Evolutionary conservation across 37 sponge, comb jelly and placozoan genomes (phyloP).

Genomic region (Ianthella basta): DNA sequence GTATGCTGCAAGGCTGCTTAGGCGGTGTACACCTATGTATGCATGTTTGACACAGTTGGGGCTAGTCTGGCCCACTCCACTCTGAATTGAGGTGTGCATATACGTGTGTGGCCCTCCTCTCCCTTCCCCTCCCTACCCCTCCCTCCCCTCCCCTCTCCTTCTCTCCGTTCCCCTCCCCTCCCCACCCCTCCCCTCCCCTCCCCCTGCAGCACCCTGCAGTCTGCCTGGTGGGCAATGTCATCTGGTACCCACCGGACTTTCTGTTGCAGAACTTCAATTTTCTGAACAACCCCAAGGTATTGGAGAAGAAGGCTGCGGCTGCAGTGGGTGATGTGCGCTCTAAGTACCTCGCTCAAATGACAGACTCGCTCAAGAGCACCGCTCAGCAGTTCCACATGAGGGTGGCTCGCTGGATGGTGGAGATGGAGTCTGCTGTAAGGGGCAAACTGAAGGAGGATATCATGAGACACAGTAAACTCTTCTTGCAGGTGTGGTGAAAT

Average conservation of each 20-base stretch:
- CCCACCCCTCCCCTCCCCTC: neutral
- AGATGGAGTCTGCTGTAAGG: conserved; percentile 75
- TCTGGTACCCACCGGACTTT: conserved; percentile 84
- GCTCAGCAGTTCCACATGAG: conserved; percentile 71
- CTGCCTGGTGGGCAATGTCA: conserved; percentile 77
- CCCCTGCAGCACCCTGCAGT: conserved; percentile 74
- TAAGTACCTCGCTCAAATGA: conserved; percentile 56
- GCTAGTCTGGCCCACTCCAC: neutral
- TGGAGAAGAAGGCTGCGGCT: conserved; percentile 84
- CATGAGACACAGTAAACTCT: neutral
- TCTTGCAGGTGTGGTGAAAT: neutral
- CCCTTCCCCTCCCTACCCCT: too few relatives aligned
- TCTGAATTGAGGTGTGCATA: neutral
- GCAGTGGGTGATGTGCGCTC: conserved; percentile 32
- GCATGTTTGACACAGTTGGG: neutral
- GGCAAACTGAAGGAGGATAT: conserved; percentile 18
- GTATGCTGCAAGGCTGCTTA: neutral
- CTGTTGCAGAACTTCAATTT: conserved; percentile 53
- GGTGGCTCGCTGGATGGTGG: conserved; percentile 82
- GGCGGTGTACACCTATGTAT: neutral
- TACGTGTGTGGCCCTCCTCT: neutral
- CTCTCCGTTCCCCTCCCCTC: neutral
- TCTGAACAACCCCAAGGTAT: conserved; percentile 48
- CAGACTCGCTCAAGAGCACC: conserved; percentile 61
- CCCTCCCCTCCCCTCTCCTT: too few relatives aligned